Evolutionary conservation across 2,797 vertebrate species (phyloP).

Genomic region (Rhynchonycteris naso): DNA sequence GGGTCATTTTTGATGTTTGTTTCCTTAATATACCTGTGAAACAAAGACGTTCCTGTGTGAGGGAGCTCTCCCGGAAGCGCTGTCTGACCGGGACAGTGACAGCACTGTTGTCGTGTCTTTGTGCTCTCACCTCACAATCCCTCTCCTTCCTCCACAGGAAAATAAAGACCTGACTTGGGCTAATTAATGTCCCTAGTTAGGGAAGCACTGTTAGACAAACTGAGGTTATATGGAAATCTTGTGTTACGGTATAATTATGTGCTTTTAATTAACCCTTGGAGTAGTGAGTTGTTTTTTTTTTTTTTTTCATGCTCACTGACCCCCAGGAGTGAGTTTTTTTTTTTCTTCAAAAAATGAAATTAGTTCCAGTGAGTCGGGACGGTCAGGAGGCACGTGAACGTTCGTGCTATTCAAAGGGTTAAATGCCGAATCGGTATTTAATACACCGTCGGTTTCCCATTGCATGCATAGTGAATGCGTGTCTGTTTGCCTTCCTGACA

Average conservation of each 20-base stretch:
- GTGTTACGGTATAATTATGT: not conserved
- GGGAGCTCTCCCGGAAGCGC: not conserved
- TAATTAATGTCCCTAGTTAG: not conserved
- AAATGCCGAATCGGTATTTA: not conserved
- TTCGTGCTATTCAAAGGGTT: too few relatives aligned
- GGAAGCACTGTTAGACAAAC: not conserved
- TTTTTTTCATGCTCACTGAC: too few relatives aligned
- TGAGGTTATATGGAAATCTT: not conserved
- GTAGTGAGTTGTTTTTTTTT: too few relatives aligned
- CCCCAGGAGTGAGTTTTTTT: too few relatives aligned
- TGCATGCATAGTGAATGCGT: too few relatives aligned
- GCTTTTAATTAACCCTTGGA: not conserved
- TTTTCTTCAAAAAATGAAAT: too few relatives aligned
- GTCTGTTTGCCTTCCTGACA: too few relatives aligned
- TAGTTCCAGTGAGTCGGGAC: too few relatives aligned
- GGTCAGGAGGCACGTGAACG: too few relatives aligned
- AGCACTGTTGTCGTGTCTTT: not conserved
- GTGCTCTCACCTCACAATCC: not conserved
- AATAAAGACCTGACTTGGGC: not conserved
- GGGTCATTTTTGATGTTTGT: conserved; percentile 89
- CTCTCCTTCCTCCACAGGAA: not conserved
- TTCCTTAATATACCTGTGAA: conserved; percentile 87
- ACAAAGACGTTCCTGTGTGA: not conserved
- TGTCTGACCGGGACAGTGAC: not conserved
- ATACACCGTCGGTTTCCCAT: not conserved